Evolutionary conservation across 2,113 vertebrate genomes (phyloP), one percentile per base, ranked within the genome.

Genomic region (Gymnarchus niloticus): DNA sequence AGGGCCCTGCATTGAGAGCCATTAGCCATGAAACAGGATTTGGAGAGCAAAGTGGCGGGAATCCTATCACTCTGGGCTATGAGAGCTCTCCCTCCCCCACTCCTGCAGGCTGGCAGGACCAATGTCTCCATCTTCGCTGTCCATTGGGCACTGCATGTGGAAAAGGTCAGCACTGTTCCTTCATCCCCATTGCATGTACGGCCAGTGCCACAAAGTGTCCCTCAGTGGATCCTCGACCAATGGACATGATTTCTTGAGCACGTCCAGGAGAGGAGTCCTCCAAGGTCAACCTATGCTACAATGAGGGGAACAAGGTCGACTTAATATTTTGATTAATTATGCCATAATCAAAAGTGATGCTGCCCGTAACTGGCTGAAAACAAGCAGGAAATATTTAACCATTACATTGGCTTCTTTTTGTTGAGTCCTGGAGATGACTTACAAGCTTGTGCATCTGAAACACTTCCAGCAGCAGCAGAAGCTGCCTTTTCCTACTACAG

Each of bases 1-100:
- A 83, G 56, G 83, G 73, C 23, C 87, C 52, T 9, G 86, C 56
- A 89, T 88, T 92, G 88, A 91, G 87, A 89, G 33, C 69, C 88
- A 90, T 65, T 89, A 88, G 88, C 89, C 83, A 81, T 91, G 92
- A 94, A 92, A 92, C 90, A 89, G 87, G 91, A 91, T 89, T 90
- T 44, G 89, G 73, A 85, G 78, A 83, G 86, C 41, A 83, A 86
- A 86, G 85, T 92, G 93, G 91, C 83, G 89, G 91, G 92, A 93
- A 92, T 81, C 86, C 88, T 37, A 77, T 65, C 85, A 90, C 85
- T 81, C 7, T 44, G 69, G 86, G 83, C 89, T 86, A 86, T 89
- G 89, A 87, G 87, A 89, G 89, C 44, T 19, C 82, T 51, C 33
- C 56, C 17, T 48, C 49, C 46, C 73, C 56, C 83, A 78, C 65